A percentile compares a stretch with the other conserved stretches of the same genome.
Conservation (phyloP, 30 jellyfish, hydroid and myxozoan genomes). For the Cassiopea andromeda region DNA sequence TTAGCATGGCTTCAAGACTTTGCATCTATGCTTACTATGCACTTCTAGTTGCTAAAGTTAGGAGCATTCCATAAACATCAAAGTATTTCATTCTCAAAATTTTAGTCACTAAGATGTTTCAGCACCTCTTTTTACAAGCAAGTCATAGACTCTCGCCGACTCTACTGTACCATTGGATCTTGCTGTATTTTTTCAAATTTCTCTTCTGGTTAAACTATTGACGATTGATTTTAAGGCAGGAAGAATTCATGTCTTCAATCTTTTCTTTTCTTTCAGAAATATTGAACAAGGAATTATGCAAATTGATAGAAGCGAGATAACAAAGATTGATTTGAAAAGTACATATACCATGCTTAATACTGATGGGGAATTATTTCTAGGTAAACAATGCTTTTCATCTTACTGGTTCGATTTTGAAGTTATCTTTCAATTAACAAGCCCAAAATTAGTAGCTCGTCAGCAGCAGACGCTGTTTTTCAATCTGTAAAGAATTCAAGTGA, state of each 20-base stretch:
- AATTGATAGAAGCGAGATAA: conserved; percentile 21
- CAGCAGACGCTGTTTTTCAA: background rate
- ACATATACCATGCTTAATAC: conserved; percentile 43
- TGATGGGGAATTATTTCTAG: conserved; percentile 54
- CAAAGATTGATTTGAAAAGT: conserved; percentile 2
- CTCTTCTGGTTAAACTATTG: too few relatives aligned
- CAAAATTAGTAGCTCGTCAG: background rate
- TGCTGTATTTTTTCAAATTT: too few relatives aligned
- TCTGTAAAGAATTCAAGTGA: background rate
- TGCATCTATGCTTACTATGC: too few relatives aligned
- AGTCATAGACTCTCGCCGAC: too few relatives aligned
- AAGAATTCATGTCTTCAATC: background rate
- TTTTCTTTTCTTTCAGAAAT: conserved; percentile 15
- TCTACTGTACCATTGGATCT: too few relatives aligned
- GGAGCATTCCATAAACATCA: too few relatives aligned
- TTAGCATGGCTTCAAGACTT: too few relatives aligned
- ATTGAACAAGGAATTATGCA: conserved; percentile 31
- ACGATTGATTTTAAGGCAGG: too few relatives aligned
- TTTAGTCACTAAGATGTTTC: too few relatives aligned
- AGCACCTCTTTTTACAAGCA: too few relatives aligned
- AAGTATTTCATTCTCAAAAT: too few relatives aligned
- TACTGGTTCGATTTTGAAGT: background rate
- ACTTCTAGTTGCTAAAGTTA: too few relatives aligned
- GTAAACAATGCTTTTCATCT: conserved; percentile 13
- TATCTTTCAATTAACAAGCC: background rate